Evolutionary conservation across 2,888 invertebrate species (phyloP), one percentile per base, ranked within the genome.

Genomic region (Dynastes hyllus): DNA sequence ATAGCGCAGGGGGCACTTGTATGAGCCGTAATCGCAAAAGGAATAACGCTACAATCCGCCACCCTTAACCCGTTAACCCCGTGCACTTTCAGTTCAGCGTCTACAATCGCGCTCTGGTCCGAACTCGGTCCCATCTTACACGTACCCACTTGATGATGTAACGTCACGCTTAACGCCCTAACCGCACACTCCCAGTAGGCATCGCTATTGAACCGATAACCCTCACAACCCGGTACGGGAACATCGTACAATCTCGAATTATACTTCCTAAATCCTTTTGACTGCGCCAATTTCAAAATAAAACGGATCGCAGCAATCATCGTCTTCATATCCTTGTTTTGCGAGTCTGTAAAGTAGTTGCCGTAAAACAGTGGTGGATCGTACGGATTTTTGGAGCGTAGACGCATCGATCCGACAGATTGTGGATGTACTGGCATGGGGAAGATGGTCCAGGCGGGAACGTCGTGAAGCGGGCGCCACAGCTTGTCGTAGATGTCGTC

Each of bases 101-200:
- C 92, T 0, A 94, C 94, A 1, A 95, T 93, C 0, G 94, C 92
- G 0, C 88, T 89, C 0, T 91, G 90, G 84, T 94, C 94, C 0
- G 86, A 88, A 0, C 86, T 86, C 0, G 93, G 92, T 0, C 94
- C 95, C 95, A 95, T 95, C 84, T 93, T 93, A 82, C 93, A 93
- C 0, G 94, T 94, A 4, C 92, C 93, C 13, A 83, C 86, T 32
- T 86, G 84, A 80, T 88, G 86, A 32, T 87, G 84, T 53, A 85
- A 77, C 22, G 84, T 84, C 9, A 82, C 79, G 4, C 85, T 79
- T 27, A 85, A 75, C 69, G 85, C 82, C 27, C 84, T 76, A 92
- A 87, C 11, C 91, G 93, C 92, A 86, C 95, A 95, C 81, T 92
- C 92, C 94, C 95, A 94, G 84, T 94, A 95, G 45, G 91, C 91